Conservation (phyloP, 2,113 vertebrate species). For the Hippocampus barbouri region DNA sequence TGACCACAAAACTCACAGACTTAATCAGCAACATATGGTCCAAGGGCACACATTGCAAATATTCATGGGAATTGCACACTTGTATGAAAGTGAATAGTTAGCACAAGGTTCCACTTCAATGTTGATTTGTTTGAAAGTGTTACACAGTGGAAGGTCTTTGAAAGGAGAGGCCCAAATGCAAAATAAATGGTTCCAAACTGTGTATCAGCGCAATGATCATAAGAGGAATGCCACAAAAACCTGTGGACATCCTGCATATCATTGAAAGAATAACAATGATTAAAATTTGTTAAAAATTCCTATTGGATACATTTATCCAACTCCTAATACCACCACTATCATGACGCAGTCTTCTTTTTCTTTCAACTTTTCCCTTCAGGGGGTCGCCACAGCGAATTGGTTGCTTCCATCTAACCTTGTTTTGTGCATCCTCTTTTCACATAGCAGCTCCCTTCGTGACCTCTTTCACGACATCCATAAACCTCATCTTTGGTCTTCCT, state of each 20-base stretch:
- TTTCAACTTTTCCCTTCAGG: too few species aligned
- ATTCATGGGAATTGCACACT: slow-evolving; percentile 8
- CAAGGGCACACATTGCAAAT: not conserved
- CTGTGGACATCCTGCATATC: not conserved
- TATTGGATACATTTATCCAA: too few species aligned
- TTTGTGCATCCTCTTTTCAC: too few species aligned
- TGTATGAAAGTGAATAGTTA: not conserved
- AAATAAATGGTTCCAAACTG: not conserved
- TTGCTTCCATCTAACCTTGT: too few species aligned
- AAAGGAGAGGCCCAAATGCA: not conserved
- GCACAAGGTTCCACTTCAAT: not conserved
- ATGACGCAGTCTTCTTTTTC: too few species aligned
- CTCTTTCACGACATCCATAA: too few species aligned
- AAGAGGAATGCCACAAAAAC: not conserved
- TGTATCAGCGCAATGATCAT: not conserved
- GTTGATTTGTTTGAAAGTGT: not conserved
- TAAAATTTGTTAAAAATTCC: too few species aligned
- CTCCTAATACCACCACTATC: too few species aligned
- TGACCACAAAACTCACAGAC: not conserved
- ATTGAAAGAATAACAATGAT: not conserved
- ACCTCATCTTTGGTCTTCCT: too few species aligned
- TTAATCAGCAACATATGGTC: slow-evolving; percentile 9
- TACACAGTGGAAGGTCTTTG: not conserved
- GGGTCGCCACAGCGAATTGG: too few species aligned
- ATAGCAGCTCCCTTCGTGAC: too few species aligned